Evolutionary conservation across 2,888 invertebrate species (phyloP).

Genomic region (Flexamia atlantica): DNA sequence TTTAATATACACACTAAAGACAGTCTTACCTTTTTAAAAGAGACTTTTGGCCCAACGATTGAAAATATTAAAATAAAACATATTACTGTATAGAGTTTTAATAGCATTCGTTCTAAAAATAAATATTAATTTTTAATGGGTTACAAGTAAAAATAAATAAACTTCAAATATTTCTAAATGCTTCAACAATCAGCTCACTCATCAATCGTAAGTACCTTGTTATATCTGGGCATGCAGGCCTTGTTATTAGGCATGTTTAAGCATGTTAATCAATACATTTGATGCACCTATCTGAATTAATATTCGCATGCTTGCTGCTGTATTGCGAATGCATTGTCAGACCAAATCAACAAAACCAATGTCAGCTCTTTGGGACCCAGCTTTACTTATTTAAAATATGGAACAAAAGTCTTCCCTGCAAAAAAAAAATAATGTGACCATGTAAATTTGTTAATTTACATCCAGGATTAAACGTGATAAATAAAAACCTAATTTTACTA

Average conservation of each 20-base stretch:
- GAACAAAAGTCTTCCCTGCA: background rate
- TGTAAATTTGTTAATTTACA: background rate
- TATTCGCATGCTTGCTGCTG: constrained; percentile 25
- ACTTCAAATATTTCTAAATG: too few relatives aligned
- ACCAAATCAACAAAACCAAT: background rate
- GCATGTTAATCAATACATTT: background rate
- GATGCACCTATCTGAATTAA: constrained; percentile 22
- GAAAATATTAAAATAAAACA: too few relatives aligned
- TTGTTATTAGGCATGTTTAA: background rate
- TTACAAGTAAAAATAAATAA: too few relatives aligned
- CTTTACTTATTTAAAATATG: background rate
- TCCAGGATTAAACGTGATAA: too few relatives aligned
- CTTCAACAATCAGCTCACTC: too few relatives aligned
- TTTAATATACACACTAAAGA: too few relatives aligned
- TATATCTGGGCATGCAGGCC: background rate
- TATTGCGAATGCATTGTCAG: background rate
- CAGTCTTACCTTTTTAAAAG: too few relatives aligned
- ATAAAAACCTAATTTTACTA: background rate
- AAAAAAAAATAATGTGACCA: background rate
- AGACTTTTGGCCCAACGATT: too few relatives aligned
- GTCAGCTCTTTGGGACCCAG: background rate
- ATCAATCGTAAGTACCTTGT: background rate
- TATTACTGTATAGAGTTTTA: too few relatives aligned
- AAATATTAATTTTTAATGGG: too few relatives aligned
- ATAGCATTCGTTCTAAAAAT: too few relatives aligned